A percentile compares a stretch with the other conserved stretches of the same genome.
These are phyloP conservation scores for Passer domesticus DNA, from an alignment of 2,113 vertebrate genomes.

Conservation along the genomic window DNA sequence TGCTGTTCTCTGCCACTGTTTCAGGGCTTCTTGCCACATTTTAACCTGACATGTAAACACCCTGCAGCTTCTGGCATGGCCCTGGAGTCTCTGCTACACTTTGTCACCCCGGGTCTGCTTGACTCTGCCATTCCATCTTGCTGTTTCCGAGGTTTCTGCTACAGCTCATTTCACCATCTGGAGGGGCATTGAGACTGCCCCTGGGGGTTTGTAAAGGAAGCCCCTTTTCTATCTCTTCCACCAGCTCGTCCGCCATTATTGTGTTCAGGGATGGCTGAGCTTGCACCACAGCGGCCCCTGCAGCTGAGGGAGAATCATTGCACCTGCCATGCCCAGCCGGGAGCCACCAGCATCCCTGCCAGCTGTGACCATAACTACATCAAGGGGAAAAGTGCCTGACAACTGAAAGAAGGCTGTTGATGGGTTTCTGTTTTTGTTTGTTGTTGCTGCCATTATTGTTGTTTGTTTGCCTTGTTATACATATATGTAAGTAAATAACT, in stretches of 20 bases:
- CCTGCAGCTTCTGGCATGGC: neutral
- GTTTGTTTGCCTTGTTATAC: neutral
- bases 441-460: neutral
- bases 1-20: neutral
- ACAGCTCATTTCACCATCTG: neutral
- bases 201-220: neutral
- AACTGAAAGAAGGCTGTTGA: neutral
- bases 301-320: neutral
- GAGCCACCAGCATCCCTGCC: neutral
- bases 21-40: neutral
- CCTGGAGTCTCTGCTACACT: neutral
- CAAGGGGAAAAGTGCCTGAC: neutral
- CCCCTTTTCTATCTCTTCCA: neutral
- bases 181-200: neutral
- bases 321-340: neutral
- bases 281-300: neutral
- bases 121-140: neutral
- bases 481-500: neutral
- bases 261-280: neutral
- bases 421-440: neutral
- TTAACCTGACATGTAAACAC: neutral
- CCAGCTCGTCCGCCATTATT: rapidly evolving
- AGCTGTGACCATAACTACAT: neutral
- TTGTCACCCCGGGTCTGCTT: neutral
- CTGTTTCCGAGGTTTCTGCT: neutral